These are phyloP conservation scores for Lacanobia wlatinum DNA, from an alignment of 2,888 invertebrate genomes.

Conservation along the genomic window DNA sequence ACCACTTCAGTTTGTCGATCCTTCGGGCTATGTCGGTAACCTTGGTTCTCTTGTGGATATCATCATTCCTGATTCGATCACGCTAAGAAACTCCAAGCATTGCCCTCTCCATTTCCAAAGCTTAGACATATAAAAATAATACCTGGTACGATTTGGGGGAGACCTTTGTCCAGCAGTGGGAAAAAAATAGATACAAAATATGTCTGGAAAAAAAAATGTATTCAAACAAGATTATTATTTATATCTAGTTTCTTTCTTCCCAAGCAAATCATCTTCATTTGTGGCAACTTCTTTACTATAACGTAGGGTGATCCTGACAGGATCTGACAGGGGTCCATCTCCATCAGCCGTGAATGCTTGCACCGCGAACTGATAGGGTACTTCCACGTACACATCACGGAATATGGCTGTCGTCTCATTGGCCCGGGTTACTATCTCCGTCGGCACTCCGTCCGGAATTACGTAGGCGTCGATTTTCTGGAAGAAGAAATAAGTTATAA, in stretches of 20 bases:
- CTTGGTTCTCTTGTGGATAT: too few relatives aligned
- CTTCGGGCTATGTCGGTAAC: too few relatives aligned
- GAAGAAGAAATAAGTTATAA: background rate
- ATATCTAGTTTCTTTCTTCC: conserved; percentile 12
- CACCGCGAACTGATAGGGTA: conserved; percentile 30
- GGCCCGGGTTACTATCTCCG: conserved; percentile 16
- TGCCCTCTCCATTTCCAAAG: too few relatives aligned
- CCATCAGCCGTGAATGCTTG: conserved; percentile 34
- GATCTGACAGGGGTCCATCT: conserved; percentile 28
- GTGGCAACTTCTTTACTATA: fast-evolving
- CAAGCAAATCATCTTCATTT: background rate
- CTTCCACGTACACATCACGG: background rate
- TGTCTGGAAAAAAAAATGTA: background rate
- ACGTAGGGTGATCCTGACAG: background rate
- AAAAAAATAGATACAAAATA: too few relatives aligned
- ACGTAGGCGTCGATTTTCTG: background rate
- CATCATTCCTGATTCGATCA: too few relatives aligned
- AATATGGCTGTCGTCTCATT: conserved; percentile 9
- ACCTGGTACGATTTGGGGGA: too few relatives aligned
- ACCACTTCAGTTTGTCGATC: too few relatives aligned
- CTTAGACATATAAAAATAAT: too few relatives aligned
- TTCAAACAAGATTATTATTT: background rate
- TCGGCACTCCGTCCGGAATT: conserved; percentile 18
- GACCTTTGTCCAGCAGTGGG: too few relatives aligned
- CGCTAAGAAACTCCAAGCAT: too few relatives aligned